Percentiles rank a stretch among this genome's conserved stretches.
These are phyloP conservation scores for Acronicta psi DNA, from an alignment of 2,888 invertebrate species.

Conservation along the genomic window DNA sequence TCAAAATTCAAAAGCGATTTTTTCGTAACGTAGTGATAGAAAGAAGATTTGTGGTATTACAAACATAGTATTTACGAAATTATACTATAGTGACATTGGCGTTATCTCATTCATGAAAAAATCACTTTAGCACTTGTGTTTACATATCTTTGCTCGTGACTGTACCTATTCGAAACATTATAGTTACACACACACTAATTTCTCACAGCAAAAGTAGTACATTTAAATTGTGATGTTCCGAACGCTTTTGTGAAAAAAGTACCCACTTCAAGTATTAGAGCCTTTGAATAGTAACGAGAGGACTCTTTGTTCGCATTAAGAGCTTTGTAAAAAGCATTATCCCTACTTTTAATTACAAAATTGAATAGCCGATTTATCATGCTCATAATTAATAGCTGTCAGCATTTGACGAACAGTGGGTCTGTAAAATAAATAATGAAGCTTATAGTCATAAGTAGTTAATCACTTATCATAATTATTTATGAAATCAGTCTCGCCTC, in stretches of 20 bases:
- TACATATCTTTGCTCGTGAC: too few species aligned
- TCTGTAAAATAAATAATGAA: slow-evolving; percentile 18
- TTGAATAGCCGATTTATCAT: background rate
- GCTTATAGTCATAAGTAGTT: slow-evolving; percentile 1
- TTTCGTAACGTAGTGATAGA: too few species aligned
- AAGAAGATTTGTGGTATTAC: too few species aligned
- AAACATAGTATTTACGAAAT: too few species aligned
- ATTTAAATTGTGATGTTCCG: background rate
- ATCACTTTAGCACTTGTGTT: too few species aligned
- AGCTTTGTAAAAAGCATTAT: background rate
- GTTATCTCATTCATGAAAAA: too few species aligned
- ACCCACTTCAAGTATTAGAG: background rate
- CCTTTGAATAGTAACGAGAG: background rate
- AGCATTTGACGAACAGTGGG: slow-evolving; percentile 1
- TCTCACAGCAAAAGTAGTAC: too few species aligned
- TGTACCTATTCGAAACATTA: too few species aligned
- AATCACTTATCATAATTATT: slow-evolving; percentile 15
- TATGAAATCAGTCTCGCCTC: slow-evolving; percentile 9
- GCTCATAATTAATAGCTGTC: slow-evolving; percentile 20
- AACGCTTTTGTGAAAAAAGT: background rate
- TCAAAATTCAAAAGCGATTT: too few species aligned
- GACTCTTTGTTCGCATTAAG: background rate
- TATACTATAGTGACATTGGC: too few species aligned
- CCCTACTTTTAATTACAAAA: background rate
- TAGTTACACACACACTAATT: too few species aligned